A percentile compares a stretch with the other conserved stretches of the same genome.
phyloP scores from a whole-genome alignment of 2,113 vertebrate species.

The Anarrhichthys ocellatus region DNA sequence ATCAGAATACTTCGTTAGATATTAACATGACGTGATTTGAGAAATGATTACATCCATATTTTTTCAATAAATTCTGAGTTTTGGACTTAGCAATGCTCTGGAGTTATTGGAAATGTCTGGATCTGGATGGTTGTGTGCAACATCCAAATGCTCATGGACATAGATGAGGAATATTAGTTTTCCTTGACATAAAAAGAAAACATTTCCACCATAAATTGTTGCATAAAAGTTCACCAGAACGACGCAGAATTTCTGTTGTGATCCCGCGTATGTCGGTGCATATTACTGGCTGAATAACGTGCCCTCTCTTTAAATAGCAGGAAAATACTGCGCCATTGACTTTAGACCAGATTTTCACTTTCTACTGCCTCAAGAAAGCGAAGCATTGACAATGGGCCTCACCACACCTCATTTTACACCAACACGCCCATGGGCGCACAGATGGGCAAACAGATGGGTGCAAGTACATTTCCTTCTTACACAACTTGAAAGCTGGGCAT shows the following conservation, averaged over 20 bases:
- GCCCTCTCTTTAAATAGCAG: not conserved
- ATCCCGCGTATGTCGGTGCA: not conserved
- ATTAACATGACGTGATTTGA: too few relatives aligned
- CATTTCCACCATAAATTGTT: not conserved
- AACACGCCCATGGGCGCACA: not conserved
- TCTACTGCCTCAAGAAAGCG: not conserved
- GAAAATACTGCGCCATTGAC: not conserved
- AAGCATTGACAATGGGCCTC: not conserved
- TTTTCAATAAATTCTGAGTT: not conserved
- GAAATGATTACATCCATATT: too few relatives aligned
- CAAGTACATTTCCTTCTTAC: not conserved
- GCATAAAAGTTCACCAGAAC: not conserved
- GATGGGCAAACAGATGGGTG: conserved; percentile 1
- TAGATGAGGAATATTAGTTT: not conserved
- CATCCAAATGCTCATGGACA: not conserved
- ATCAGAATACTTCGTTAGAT: not conserved
- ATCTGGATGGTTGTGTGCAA: too few relatives aligned
- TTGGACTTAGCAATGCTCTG: not conserved
- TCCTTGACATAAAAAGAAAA: not conserved
- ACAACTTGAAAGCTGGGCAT: not conserved
- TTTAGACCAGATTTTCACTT: not conserved
- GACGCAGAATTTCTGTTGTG: not conserved
- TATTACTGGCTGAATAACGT: not conserved
- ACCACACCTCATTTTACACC: not conserved
- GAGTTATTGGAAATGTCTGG: not conserved